Base-by-base conservation (phyloP, 2,888 invertebrate genomes). In the Drosophila melanosoma region DNA sequence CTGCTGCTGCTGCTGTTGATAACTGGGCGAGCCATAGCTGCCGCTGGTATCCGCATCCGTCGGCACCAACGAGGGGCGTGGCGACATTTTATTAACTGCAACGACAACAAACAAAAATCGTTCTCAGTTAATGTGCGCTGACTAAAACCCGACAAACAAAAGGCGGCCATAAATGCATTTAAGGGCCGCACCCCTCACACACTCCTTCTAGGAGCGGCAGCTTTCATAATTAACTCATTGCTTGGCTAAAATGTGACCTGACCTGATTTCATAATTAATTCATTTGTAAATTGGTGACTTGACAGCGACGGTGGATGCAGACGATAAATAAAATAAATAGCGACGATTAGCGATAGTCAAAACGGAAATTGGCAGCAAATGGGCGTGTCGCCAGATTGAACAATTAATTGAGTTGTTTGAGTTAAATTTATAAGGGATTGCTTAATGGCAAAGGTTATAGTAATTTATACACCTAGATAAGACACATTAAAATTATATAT, bases 71-170 rank as follows among this genome's bases (percentile, higher is more conserved):
- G 94, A 95, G 67, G 95, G 95, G 76, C 96, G 94, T 56, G 96
- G 96, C 56, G 95, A 95, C 94, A 96, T 95, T 94, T 96, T 96
- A 76, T 95, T 96, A 77, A 96, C 96, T 96, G 93, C 42, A 79
- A 66, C 29, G 45, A 57, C 36, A 23, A 36, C 33, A 15, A 48
- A 49, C 57, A 12, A 52, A 51, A 45, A 49, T 0, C 1, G 3
- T 54, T 23, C 11, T 52, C 36, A 48, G 20, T 29, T 36, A 35
- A 45, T 52, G 38, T 45, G 53, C 33, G 8, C 66, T 56, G 32
- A 36, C 11, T 67, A 20, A 68, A 59, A 59, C 12, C 49, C 45
- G 51, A 23, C 40, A 20, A 45, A 33, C 48, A 63, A 23, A 45
- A 45, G 66, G 26, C 61, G 61, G 60, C 72, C 74, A 54, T 54